Percentiles rank a stretch among this genome's conserved stretches.
These are phyloP conservation scores for Phaonia tiefii DNA, from an alignment of 2,888 invertebrate genomes.

Conservation along the genomic window DNA sequence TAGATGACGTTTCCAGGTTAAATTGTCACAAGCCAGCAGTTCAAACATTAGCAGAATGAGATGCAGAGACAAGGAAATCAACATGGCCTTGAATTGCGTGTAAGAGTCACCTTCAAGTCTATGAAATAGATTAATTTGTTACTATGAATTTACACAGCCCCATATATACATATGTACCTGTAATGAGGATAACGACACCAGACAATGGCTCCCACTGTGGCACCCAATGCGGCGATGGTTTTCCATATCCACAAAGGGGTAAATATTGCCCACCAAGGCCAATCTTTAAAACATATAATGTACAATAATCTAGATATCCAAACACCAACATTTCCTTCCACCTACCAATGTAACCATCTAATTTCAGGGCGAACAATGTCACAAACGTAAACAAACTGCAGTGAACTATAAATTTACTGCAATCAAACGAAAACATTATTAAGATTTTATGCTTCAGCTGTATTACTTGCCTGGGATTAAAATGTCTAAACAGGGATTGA, in stretches of 20 bases:
- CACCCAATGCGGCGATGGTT: slow-evolving; percentile 92
- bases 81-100: slow-evolving; percentile 98
- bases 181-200: slow-evolving; percentile 99
- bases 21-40: slow-evolving; percentile 95
- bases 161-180: slow-evolving; percentile 82
- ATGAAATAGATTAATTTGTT: slow-evolving; percentile 67
- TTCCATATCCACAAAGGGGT: slow-evolving; percentile 99
- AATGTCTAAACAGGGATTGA: slow-evolving; percentile 93
- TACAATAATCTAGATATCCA: too few species aligned
- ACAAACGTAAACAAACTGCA: slow-evolving; percentile 95
- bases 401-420: slow-evolving; percentile 98
- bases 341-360: slow-evolving; percentile 89
- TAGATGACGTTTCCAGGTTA: slow-evolving; percentile 87
- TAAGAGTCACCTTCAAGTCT: slow-evolving; percentile 97
- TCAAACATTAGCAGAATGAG: slow-evolving; percentile 98
- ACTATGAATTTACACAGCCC: neutral
- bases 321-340: too few species aligned
- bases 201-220: slow-evolving; percentile 94
- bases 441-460: too few species aligned
- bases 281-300: too few species aligned
- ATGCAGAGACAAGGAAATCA: slow-evolving; percentile 96
- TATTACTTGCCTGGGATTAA: slow-evolving; percentile 90
- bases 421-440: slow-evolving; percentile 74
- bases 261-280: slow-evolving; percentile 98
- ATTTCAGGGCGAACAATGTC: slow-evolving; percentile 91